Evolutionary conservation across 2,888 invertebrate species (phyloP), one percentile per base, ranked within the genome.

Genomic region (Cyaniris semiargus): DNA sequence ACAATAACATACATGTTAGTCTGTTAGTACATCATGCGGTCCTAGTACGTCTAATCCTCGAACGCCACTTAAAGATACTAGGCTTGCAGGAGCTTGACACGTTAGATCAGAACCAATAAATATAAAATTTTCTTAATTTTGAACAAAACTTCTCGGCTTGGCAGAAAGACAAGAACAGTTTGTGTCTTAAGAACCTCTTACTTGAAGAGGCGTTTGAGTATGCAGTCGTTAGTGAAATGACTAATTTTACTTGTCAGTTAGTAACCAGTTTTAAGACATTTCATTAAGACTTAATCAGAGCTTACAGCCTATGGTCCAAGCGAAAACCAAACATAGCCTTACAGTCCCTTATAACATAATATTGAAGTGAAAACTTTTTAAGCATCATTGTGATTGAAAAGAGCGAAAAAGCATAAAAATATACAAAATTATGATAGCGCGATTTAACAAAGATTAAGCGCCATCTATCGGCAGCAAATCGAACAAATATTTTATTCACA

Each of bases 241-340:
- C 75, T 80, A 81, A 78, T 27, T 60, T 10, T 23, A 60, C 8
- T 23, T 13, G 4, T 58, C 21, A 21, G 58, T 23, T 60, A 23
- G 60, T 58, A 58, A n/a, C 21, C 58, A 60, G 10, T 21, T 60
- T 60, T 60, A 21, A 10, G 4, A 23, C 21, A 21, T 60, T 21
- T 60, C 23, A 60, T 23, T 13, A 21, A 60, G 23, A 60, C 23
- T 21, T 4, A 78, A 79, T 78, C 78, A 79, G 78, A 79, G 72
- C 48, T 66, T 76, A 81, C 85, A 88, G 90, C 93, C 92, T 86
- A 90, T 93, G 93, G 93, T 93, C 93, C 93, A 93, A 92, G 92
- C 91, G 44, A 44, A 72, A 44, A 38, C 38, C 38, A 72, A 72
- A 72, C 72, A 15, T 44, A 23, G 15, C 38, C 44, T 44, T 44